These are phyloP conservation scores for Xyliphius kryptos DNA, from an alignment of 2,113 vertebrate genomes.

Conservation along the genomic window DNA sequence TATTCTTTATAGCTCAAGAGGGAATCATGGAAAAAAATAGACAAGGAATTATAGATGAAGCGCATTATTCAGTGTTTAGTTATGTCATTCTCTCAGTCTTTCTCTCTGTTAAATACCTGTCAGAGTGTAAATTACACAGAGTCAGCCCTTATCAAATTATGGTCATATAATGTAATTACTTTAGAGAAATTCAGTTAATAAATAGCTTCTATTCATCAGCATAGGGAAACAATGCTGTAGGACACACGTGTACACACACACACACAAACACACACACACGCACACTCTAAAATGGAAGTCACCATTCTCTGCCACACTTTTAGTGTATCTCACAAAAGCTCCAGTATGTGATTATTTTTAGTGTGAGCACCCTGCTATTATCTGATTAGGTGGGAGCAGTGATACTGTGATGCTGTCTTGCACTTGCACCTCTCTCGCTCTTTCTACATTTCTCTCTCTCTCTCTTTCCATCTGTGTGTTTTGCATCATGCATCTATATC, in stretches of 20 bases:
- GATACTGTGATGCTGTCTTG: slow-evolving; percentile 23
- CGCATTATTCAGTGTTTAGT: too few relatives aligned
- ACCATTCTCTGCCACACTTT: too few relatives aligned
- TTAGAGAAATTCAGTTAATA: slow-evolving; percentile 25
- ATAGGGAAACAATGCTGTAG: too few relatives aligned
- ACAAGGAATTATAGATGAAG: too few relatives aligned
- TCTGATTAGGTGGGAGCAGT: slow-evolving; percentile 33
- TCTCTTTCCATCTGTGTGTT: too few relatives aligned
- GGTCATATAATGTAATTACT: slow-evolving; percentile 12
- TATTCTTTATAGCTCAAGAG: too few relatives aligned
- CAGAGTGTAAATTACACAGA: slow-evolving; percentile 13
- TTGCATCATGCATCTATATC: too few relatives aligned
- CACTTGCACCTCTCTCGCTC: slow-evolving; percentile 7
- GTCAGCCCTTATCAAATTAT: slow-evolving; percentile 15
- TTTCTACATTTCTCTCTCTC: not conserved
- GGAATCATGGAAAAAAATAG: too few relatives aligned
- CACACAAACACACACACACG: not conserved
- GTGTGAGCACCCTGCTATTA: slow-evolving; percentile 24
- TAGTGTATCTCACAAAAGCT: too few relatives aligned
- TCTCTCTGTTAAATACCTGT: slow-evolving; percentile 6
- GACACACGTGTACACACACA: too few relatives aligned
- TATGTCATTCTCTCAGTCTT: not conserved
- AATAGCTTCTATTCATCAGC: too few relatives aligned
- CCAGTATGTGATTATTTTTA: slow-evolving; percentile 27
- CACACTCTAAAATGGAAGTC: not conserved